These are phyloP conservation scores for Eleginops maclovinus DNA, from an alignment of 2,113 vertebrate genomes.

Conservation along the genomic window DNA sequence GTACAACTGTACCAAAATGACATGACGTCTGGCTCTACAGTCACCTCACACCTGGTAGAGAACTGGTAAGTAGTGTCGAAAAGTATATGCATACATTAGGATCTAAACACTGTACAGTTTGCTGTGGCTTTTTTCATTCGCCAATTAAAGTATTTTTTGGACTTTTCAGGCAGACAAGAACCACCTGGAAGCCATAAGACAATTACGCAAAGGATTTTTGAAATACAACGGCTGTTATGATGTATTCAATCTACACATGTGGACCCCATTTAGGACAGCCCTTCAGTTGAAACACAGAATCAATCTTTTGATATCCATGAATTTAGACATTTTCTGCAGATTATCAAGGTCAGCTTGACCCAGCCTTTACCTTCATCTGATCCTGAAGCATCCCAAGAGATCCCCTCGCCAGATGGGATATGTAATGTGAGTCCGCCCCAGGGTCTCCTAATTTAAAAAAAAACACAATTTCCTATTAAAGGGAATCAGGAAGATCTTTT, in stretches of 20 bases:
- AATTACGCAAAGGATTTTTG: neutral
- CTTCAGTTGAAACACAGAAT: neutral
- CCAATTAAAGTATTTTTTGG: too few species aligned
- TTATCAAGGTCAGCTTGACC: neutral
- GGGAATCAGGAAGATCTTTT: neutral
- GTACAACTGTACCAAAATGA: neutral
- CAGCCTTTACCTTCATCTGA: neutral
- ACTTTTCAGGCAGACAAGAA: too few species aligned
- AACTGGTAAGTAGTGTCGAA: neutral
- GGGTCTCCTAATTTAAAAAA: constrained; percentile 2
- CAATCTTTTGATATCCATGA: neutral
- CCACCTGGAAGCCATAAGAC: neutral
- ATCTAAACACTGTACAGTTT: neutral
- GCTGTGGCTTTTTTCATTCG: neutral
- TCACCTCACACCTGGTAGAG: neutral
- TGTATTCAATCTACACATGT: neutral
- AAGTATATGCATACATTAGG: neutral
- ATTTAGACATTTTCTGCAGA: neutral
- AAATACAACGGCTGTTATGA: neutral
- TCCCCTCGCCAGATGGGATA: neutral
- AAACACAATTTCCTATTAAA: constrained; percentile 7
- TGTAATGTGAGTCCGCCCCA: constrained; percentile 2
- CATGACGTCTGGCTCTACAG: neutral
- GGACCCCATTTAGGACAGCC: neutral
- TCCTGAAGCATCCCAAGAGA: neutral